Conservation (phyloP, 2,113 vertebrate genomes). For the Myodes glareolus region DNA sequence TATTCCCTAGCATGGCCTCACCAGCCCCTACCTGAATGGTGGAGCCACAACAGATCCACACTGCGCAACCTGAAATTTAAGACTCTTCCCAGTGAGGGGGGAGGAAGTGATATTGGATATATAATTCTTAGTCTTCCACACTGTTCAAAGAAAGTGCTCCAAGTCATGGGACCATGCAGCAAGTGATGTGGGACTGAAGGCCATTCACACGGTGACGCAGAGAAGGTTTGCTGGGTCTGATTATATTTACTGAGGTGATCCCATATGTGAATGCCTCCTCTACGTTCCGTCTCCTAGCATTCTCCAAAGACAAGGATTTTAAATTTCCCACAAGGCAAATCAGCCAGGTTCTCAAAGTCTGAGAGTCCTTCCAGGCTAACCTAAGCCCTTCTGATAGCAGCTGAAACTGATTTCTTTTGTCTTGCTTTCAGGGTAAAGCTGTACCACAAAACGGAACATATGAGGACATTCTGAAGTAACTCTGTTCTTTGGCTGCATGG, state of each 20-base stretch:
- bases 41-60: not conserved
- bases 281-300: not conserved
- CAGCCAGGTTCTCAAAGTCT: not conserved
- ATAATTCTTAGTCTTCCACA: not conserved
- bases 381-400: conserved; percentile 35
- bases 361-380: conserved; percentile 7
- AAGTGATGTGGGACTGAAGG: not conserved
- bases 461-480: conserved; percentile 65
- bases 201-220: conserved; percentile 20
- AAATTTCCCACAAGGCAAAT: conserved; percentile 5
- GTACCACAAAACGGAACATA: conserved; percentile 51
- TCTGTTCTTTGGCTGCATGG: conserved; percentile 60
- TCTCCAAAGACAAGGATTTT: conserved; percentile 52
- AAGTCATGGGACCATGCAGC: not conserved
- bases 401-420: conserved; percentile 58
- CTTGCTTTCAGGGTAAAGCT: conserved; percentile 56
- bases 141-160: not conserved
- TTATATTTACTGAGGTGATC: conserved; percentile 39
- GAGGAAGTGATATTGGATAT: not conserved
- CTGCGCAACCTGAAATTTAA: not conserved
- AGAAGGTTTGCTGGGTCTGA: not conserved
- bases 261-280: not conserved
- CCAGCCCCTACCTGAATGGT: not conserved
- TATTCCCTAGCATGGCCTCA: not conserved
- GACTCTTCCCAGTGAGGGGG: not conserved